Evolutionary conservation across 2,888 invertebrate species (phyloP).

Genomic region (Heteromyza rotundicornis): DNA sequence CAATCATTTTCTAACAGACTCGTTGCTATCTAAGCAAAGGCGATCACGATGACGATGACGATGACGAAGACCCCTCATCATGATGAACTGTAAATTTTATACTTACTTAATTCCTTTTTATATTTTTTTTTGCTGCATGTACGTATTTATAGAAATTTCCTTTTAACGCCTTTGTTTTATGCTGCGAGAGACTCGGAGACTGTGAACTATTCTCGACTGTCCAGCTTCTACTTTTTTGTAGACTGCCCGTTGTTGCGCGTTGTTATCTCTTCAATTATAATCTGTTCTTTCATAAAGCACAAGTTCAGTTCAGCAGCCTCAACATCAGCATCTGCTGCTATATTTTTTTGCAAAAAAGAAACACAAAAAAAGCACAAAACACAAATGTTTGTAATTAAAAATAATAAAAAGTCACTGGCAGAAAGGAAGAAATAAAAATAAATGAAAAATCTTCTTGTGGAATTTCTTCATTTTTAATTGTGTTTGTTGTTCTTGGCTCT

Average conservation of each 20-base stretch:
- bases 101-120: background rate
- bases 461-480: background rate
- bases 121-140: no score
- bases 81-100: slow-evolving; percentile 17
- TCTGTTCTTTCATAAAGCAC: slow-evolving; percentile 22
- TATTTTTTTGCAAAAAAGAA: slow-evolving; percentile 5
- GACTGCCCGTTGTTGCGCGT: background rate
- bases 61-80: background rate
- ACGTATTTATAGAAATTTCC: slow-evolving; percentile 10
- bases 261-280: slow-evolving; percentile 23
- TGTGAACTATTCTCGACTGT: no score
- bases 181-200: background rate
- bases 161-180: slow-evolving; percentile 15
- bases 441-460: background rate
- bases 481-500: slow-evolving; percentile 10
- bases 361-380: slow-evolving; percentile 18
- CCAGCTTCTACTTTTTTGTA: background rate
- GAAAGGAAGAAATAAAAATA: background rate
- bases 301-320: slow-evolving; percentile 11
- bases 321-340: background rate
- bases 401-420: slow-evolving; percentile 20
- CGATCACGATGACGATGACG: background rate
- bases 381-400: slow-evolving; percentile 29
- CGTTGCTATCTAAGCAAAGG: no score
- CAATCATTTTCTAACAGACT: slow-evolving; percentile 10